These are phyloP conservation scores for Rapana venosa DNA, from an alignment of 2,888 invertebrate species.

Conservation along the genomic window DNA sequence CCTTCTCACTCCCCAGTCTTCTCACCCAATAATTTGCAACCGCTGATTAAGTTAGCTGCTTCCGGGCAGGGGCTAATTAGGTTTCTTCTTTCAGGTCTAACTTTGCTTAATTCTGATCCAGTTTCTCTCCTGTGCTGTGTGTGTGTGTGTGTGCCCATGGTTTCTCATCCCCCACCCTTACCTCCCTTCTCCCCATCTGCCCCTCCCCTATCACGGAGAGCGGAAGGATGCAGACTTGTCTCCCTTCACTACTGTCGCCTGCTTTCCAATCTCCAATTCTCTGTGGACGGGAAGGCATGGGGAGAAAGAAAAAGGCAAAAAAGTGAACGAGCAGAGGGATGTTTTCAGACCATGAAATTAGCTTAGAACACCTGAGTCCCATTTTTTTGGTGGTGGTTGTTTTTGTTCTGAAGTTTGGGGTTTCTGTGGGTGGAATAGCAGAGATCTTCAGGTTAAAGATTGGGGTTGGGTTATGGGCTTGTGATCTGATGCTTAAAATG, in stretches of 20 bases:
- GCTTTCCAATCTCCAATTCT: constrained; percentile 25
- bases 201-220: not conserved
- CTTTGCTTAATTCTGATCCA: constrained; percentile 39
- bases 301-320: not conserved
- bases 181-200: no score
- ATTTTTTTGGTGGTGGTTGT: not conserved
- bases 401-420: not conserved
- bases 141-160: not conserved
- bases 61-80: constrained; percentile 23
- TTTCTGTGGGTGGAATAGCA: not conserved
- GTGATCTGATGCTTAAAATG: no score
- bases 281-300: not conserved
- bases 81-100: constrained; percentile 36
- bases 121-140: not conserved
- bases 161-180: not conserved
- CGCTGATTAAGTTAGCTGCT: constrained; percentile 27
- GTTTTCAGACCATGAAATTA: not conserved
- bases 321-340: not conserved
- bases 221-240: constrained; percentile 13
- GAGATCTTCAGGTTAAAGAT: not conserved
- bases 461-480: no score
- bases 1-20: not conserved
- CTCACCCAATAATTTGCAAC: constrained; percentile 30
- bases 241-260: constrained; percentile 20
- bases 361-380: constrained; percentile 33